Conservation (phyloP, 2,888 invertebrate genomes). For the Acleris literana region DNA sequence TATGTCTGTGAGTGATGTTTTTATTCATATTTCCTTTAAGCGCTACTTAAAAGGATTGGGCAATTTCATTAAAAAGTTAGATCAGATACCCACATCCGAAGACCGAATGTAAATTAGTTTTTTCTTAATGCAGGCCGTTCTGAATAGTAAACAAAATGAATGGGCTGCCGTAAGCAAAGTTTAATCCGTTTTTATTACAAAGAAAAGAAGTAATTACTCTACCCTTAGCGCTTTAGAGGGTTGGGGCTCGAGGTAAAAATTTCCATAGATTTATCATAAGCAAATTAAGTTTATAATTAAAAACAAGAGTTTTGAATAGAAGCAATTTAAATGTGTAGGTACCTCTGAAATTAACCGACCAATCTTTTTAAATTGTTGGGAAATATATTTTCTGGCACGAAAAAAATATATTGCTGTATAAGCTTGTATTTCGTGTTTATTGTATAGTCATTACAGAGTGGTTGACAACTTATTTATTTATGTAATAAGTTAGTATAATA, state of each 20-base stretch:
- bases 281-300: slow-evolving; percentile 84
- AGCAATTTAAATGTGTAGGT: slow-evolving; percentile 82
- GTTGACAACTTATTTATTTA: slow-evolving; percentile 4
- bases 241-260: slow-evolving; percentile 79
- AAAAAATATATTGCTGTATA: neutral
- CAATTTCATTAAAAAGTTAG: slow-evolving; percentile 70
- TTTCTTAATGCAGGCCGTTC: slow-evolving; percentile 75
- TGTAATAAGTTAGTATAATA: slow-evolving; percentile 5
- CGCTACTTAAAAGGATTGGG: slow-evolving; percentile 31
- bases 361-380: slow-evolving; percentile 29
- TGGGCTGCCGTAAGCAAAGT: slow-evolving; percentile 82
- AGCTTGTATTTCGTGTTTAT: neutral
- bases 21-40: slow-evolving; percentile 2
- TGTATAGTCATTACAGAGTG: neutral
- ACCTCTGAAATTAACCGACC: slow-evolving; percentile 38
- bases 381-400: neutral
- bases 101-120: slow-evolving; percentile 73
- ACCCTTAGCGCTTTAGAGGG: slow-evolving; percentile 80
- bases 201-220: slow-evolving; percentile 84
- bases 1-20: neutral
- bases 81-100: slow-evolving; percentile 65
- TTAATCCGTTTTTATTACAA: slow-evolving; percentile 84
- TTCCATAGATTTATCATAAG: slow-evolving; percentile 84
- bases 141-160: slow-evolving; percentile 83
- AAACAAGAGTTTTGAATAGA: slow-evolving; percentile 83